A percentile compares a stretch with the other conserved stretches of the same genome.
Evolutionary conservation across 2,888 invertebrate species (phyloP).

Genomic region (Cephus pygmeus): DNA sequence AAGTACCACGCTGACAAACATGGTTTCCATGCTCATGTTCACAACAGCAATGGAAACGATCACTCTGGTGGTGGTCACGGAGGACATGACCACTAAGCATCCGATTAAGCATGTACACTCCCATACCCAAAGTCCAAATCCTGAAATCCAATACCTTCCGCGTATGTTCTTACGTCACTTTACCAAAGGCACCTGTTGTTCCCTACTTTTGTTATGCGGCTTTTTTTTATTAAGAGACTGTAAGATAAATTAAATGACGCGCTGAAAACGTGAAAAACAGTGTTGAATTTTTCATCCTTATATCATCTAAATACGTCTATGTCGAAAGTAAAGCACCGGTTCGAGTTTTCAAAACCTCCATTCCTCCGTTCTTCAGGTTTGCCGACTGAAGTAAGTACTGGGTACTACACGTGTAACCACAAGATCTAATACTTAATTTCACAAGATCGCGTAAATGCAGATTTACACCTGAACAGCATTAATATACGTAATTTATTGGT

Average conservation of each 20-base stretch:
- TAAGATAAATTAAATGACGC: background rate
- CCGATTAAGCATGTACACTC: background rate
- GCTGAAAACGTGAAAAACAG: background rate
- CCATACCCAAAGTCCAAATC: background rate
- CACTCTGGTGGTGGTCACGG: slow-evolving; percentile 18
- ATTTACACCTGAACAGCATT: too few species aligned
- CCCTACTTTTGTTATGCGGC: background rate
- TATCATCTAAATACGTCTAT: background rate
- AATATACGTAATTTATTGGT: too few species aligned
- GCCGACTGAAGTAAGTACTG: too few species aligned
- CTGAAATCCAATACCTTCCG: background rate
- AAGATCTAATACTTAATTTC: too few species aligned
- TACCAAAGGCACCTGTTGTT: background rate
- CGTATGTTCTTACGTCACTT: background rate
- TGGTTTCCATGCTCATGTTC: slow-evolving; percentile 72
- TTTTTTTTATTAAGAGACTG: background rate
- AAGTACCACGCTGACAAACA: slow-evolving; percentile 74
- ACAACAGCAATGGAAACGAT: slow-evolving; percentile 55
- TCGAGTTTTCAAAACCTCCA: too few species aligned
- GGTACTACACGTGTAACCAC: too few species aligned
- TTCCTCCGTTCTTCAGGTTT: too few species aligned
- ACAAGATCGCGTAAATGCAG: too few species aligned
- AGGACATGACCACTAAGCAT: slow-evolving; percentile 5
- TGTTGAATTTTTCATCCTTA: background rate
- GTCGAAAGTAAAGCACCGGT: too few species aligned